Base-by-base conservation (phyloP, 37 sponge, comb jelly and placozoan genomes). In the Haliclona indistincta region DNA sequence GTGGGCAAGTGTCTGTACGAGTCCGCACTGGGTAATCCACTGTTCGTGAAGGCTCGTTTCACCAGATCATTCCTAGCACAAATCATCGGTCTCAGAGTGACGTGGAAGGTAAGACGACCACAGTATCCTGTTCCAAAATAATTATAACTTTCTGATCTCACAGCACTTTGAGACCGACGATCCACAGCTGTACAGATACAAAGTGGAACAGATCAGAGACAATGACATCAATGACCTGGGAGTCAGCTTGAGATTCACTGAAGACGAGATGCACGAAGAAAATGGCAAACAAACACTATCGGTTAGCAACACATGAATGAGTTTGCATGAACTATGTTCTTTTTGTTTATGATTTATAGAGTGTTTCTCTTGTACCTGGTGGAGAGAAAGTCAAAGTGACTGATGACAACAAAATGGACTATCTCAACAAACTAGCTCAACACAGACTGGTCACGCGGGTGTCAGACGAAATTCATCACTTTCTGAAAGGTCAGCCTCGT, bases 1-100 rank as follows among this genome's bases (percentile, higher is more conserved):
- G 91, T 96, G 34, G 97, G 97, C 5, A 94, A 94, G 58, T 94
- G 97, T 81, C 61, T 96, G 30, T 87, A 81, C 62, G 97, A 96
- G 54, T 81, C 88, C 45, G 88, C 95, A 30, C 22, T 77, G 63
- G 85, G 81, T 13, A 89, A 81, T 52, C 36, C 77, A 5, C 70
- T 87, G 26, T 60, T 85, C 26, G 85, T 92, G 28, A 86, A 86
- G 30, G 97, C 97, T 29, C 51, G 85, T 19, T 91, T 96, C 67
- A 90, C 91, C 44, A 72, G 97, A 15, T 94, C 94, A 13, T 96
- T 96, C 45, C 70, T 96, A 40, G 97, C 91, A 11, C 97, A 96
- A 69, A 81, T 96, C 22, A 74, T 96, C 25, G 97, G 97, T 28
- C 83, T 96, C 17, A 77, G 91, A 68, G 73, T 96, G 26, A 80